Conservation (phyloP, 2,113 vertebrate genomes). For the Origma solitaria region DNA sequence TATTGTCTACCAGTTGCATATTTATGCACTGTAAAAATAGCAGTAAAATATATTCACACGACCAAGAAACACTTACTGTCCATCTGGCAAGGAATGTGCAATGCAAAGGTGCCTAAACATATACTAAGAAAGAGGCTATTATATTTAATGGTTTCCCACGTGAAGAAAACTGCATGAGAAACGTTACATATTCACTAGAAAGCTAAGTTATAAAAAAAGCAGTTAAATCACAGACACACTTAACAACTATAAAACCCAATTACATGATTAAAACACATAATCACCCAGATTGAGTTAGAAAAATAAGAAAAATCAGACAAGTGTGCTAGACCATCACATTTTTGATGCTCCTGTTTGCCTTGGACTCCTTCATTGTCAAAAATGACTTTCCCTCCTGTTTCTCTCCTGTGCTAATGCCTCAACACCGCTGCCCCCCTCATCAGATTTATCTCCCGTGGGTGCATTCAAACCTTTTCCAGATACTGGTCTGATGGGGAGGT, state of each 20-base stretch:
- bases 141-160: neutral
- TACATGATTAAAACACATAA: neutral
- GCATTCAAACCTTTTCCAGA: neutral
- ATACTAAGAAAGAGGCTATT: neutral
- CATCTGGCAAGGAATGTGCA: neutral
- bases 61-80: neutral
- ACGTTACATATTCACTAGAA: neutral
- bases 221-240: neutral
- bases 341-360: neutral
- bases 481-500: neutral
- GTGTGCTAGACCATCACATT: neutral
- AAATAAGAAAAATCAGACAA: neutral
- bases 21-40: neutral
- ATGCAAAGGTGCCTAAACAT: neutral
- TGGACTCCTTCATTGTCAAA: neutral
- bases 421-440: rapidly evolving
- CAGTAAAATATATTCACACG: neutral
- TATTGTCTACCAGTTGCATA: neutral
- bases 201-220: neutral
- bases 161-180: neutral
- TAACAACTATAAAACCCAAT: neutral
- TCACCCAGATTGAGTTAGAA: neutral
- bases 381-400: neutral
- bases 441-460: neutral
- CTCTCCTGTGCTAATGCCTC: neutral